Evolutionary conservation across 2,113 vertebrate species (phyloP).

Genomic region (Phrynocephalus versicolor): DNA sequence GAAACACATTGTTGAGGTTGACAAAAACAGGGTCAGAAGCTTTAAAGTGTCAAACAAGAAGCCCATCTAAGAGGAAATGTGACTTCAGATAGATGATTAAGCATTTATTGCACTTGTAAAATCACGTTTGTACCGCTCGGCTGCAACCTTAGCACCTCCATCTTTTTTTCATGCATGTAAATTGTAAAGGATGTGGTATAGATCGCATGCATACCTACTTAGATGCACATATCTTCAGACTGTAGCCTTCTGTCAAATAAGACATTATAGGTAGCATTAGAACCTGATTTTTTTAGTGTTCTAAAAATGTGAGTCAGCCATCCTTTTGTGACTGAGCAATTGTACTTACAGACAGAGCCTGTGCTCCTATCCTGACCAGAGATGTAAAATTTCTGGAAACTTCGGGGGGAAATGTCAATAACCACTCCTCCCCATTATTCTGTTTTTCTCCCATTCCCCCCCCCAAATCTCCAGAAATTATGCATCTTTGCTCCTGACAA

Average conservation of each 20-base stretch:
- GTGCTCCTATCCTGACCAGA: no score
- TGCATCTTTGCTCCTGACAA: no score
- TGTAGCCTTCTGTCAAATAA: neutral
- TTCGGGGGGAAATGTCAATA: no score
- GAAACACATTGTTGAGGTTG: neutral
- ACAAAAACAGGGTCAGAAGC: neutral
- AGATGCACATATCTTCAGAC: neutral
- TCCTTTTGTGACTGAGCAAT: no score
- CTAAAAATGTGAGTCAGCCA: no score
- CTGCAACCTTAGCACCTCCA: neutral
- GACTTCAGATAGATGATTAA: neutral
- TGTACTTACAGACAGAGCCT: no score
- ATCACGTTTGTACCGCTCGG: neutral
- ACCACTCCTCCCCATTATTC: no score
- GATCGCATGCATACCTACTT: neutral
- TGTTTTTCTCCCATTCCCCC: no score
- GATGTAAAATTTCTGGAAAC: no score
- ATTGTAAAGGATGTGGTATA: neutral
- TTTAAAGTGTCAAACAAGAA: slow-evolving; percentile 19
- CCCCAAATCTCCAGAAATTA: no score
- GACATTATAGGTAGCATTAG: no score
- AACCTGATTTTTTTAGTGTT: no score
- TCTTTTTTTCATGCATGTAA: neutral
- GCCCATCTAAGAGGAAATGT: slow-evolving; percentile 11
- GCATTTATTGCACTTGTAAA: neutral